Conservation (phyloP, 1,140 invertebrate genomes). For the Monomorium pharaonis region DNA sequence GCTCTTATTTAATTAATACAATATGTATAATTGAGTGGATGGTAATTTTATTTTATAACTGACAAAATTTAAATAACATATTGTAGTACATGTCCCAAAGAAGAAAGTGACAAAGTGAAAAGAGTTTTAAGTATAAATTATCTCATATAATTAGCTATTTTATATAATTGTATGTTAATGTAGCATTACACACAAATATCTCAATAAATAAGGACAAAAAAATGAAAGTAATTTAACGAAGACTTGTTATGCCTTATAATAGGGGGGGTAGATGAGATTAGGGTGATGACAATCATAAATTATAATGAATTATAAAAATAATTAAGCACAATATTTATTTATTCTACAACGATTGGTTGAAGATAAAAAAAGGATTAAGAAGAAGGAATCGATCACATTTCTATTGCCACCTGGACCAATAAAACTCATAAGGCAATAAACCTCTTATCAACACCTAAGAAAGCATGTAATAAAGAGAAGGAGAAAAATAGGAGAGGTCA, state of each 20-base stretch:
- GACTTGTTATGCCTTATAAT: not conserved
- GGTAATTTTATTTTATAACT: not conserved
- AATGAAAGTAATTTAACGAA: not conserved
- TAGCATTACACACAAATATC: not conserved
- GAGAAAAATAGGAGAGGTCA: not conserved
- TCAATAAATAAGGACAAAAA: not conserved
- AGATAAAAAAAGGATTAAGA: not conserved
- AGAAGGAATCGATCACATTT: not conserved
- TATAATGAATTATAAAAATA: not conserved
- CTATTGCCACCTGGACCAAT: not conserved
- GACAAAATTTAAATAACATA: not conserved
- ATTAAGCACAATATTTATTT: not conserved
- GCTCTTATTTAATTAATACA: not conserved
- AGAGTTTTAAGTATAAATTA: not conserved
- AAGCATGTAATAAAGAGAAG: not conserved
- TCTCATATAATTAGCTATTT: not conserved
- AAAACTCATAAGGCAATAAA: not conserved
- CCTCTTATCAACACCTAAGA: not conserved
- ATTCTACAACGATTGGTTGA: not conserved
- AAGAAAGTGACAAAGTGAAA: not conserved
- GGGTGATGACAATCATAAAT: constrained; percentile 20
- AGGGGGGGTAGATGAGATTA: not conserved
- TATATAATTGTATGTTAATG: not conserved
- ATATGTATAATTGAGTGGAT: not conserved
- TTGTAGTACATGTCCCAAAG: not conserved